These are phyloP conservation scores for Drosophila dunni DNA, from an alignment of 1,140 invertebrate species.

Conservation along the genomic window DNA sequence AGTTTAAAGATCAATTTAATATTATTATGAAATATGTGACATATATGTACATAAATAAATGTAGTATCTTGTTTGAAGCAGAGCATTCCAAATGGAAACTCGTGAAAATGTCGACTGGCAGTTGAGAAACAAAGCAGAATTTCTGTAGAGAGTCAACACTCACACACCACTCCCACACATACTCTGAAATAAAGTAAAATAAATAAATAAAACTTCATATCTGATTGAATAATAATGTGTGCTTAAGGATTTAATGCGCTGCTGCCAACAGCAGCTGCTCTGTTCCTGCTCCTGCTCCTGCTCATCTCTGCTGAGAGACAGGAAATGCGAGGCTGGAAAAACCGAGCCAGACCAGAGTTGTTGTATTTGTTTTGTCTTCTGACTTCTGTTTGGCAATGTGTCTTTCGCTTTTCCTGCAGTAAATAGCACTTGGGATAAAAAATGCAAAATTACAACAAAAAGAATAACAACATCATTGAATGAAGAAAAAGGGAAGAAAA, in stretches of 20 bases:
- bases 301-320: not conserved
- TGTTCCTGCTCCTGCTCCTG: not conserved
- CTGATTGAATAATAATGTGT: conserved; percentile 83
- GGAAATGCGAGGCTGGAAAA: conserved; percentile 6
- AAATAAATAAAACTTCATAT: conserved; percentile 72
- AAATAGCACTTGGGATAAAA: conserved; percentile 46
- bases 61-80: no score
- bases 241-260: conserved; percentile 79
- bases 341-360: not conserved
- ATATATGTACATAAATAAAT: not conserved
- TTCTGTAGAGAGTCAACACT: not conserved
- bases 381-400: conserved; percentile 25
- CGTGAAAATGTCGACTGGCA: conserved; percentile 17
- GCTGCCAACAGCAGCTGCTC: conserved; percentile 52
- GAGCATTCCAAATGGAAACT: conserved; percentile 14
- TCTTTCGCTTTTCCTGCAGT: conserved; percentile 12
- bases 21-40: not conserved
- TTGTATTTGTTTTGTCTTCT: conserved; percentile 33
- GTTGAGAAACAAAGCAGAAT: conserved; percentile 19
- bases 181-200: conserved; percentile 18
- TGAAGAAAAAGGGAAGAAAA: not conserved
- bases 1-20: no score
- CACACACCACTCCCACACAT: no score
- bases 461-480: conserved; percentile 24
- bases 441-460: conserved; percentile 64